Conservation (phyloP, 2,888 invertebrate species). For the Drosophila anomalipes region DNA sequence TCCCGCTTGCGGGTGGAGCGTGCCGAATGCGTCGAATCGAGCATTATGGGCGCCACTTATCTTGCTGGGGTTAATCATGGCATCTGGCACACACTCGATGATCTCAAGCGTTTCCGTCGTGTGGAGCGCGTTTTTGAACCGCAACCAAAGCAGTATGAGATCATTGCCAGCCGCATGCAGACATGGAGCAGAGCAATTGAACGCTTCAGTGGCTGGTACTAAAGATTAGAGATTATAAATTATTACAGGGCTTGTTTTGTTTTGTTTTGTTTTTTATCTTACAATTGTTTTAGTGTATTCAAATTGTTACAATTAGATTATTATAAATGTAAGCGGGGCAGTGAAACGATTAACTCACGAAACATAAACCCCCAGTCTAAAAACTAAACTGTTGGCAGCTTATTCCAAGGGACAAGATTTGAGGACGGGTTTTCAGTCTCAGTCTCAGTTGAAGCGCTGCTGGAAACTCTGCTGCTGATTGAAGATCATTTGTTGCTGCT, state of each 20-base stretch:
- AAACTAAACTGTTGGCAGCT: background rate
- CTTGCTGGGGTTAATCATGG: conserved; percentile 93
- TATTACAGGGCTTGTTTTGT: conserved; percentile 10
- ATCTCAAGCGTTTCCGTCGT: conserved; percentile 87
- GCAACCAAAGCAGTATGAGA: conserved; percentile 74
- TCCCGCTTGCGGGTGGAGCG: conserved; percentile 91
- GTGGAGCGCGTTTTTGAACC: conserved; percentile 89
- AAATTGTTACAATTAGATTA: conserved; percentile 19
- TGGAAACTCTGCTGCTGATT: conserved; percentile 90
- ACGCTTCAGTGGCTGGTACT: conserved; percentile 84
- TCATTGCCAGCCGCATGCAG: conserved; percentile 69
- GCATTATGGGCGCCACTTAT: conserved; percentile 94
- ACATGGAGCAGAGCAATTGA: conserved; percentile 81
- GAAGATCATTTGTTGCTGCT: conserved; percentile 90
- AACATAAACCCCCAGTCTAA: background rate
- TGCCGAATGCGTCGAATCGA: conserved; percentile 91
- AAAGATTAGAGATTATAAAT: background rate
- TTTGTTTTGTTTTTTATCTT: conserved; percentile 15
- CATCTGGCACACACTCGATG: conserved; percentile 90
- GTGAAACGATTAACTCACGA: background rate
- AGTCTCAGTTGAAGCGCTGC: conserved; percentile 87
- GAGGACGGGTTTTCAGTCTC: conserved; percentile 45
- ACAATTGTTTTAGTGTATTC: conserved; percentile 13
- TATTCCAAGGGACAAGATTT: background rate
- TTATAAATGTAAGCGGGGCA: conserved; percentile 12